Evolutionary conservation across 1,140 invertebrate species (phyloP), one percentile per base, ranked within the genome.

Genomic region (Platyscapa corneri): DNA sequence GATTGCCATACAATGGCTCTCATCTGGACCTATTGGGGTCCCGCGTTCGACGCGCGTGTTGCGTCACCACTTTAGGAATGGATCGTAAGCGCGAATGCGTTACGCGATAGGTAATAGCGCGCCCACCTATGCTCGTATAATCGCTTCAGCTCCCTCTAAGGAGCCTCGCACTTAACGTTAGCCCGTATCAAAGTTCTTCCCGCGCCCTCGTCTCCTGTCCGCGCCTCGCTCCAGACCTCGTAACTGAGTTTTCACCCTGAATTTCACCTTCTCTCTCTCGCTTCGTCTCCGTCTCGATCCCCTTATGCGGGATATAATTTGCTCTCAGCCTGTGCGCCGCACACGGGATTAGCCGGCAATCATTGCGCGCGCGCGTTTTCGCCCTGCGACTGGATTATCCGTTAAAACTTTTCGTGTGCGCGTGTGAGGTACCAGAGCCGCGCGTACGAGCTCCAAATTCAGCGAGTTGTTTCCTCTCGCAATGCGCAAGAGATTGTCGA

Each of bases 1-100:
- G 92, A 93, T 93, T 93, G 93, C 92, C 90, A 93, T 93, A 93
- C 93, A 93, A 93, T 93, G 92, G 93, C 92, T 93, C 92, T 93
- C 93, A 93, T 93, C 92, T 93, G 92, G 91, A 92, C 91, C 92
- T 93, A 93, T 93, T 93, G 92, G 92, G 93, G 92, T 93, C 92
- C 92, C 92, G 92, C 75, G 72, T 77, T 80, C 84, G 84, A 82
- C 70, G 78, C 76, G 78, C 79, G 60, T 87, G 92, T 93, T 93
- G 90, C 93, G 92, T 93, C 93, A 93, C 88, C 92, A 92, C 92
- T 93, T 93, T 91, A 92, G 89, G 89, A 90, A 90, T 90, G 90
- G 88, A 91, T 91, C 89, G 89, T 87, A 89, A 90, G 87, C 89
- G 89, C 89, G 89, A 90, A 90, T 88, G 88, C 88, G 88, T 89